Conservation (phyloP, 2,113 vertebrate species). For the Neolamprologus modestus region DNA sequence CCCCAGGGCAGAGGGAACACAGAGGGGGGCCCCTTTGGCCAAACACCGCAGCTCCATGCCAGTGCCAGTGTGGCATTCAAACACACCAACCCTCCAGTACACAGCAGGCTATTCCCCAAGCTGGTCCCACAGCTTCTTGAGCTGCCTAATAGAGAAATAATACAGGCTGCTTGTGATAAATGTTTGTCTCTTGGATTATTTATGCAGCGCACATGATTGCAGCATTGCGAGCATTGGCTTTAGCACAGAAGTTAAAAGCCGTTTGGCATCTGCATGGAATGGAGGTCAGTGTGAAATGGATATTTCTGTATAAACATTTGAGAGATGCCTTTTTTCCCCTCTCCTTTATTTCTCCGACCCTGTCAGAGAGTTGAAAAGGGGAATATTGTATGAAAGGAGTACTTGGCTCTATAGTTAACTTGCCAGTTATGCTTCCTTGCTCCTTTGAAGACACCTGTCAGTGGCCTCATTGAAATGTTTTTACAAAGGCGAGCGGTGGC, state of each 20-base stretch:
- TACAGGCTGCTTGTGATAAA: constrained; percentile 38
- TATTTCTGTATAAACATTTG: constrained; percentile 34
- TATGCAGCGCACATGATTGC: constrained; percentile 9
- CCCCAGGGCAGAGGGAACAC: constrained; percentile 48
- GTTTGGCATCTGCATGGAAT: background rate
- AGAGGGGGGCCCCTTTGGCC: constrained; percentile 49
- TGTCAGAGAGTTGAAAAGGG: constrained; percentile 18
- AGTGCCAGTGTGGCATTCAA: constrained; percentile 13
- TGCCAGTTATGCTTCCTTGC: constrained; percentile 36
- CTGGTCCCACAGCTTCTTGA: constrained; percentile 41
- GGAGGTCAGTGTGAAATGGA: constrained; percentile 24
- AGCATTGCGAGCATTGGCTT: background rate
- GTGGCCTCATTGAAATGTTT: constrained; percentile 57
- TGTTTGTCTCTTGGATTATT: constrained; percentile 54
- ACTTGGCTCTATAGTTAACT: constrained; percentile 25
- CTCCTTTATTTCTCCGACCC: background rate
- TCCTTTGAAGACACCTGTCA: constrained; percentile 58
- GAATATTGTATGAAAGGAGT: constrained; percentile 14
- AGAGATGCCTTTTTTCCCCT: background rate
- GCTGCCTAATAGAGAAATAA: constrained; percentile 50
- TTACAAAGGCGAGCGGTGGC: constrained; percentile 23
- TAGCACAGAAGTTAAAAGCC: constrained; percentile 3
- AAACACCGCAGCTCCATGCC: constrained; percentile 52
- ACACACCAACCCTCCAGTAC: constrained; percentile 25
- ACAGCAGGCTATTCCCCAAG: constrained; percentile 37